phyloP scores from a whole-genome alignment of 2,113 vertebrate genomes.

The Sebastes schlegelii region DNA sequence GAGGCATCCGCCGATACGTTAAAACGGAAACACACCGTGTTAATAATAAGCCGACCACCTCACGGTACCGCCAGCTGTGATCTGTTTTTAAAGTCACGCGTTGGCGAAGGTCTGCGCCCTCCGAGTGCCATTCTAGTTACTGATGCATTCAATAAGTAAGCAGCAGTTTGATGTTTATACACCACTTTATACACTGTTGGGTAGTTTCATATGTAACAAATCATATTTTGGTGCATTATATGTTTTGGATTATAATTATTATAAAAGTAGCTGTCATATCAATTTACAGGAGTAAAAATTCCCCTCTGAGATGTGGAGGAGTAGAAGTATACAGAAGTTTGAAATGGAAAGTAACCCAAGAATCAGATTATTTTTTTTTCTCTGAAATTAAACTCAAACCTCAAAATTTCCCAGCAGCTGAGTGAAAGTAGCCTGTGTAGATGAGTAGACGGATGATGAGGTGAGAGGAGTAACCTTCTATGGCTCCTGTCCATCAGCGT shows the following conservation, averaged over 20 bases:
- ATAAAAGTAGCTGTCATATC: not conserved
- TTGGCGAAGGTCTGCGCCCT: too few species aligned
- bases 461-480: constrained; percentile 18
- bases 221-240: not conserved
- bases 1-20: too few species aligned
- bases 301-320: not conserved
- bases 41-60: too few species aligned
- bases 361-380: not conserved
- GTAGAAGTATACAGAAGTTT: not conserved
- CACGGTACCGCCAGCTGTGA: too few species aligned
- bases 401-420: not conserved
- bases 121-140: too few species aligned
- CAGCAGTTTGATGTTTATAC: too few species aligned
- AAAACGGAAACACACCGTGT: too few species aligned
- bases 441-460: not conserved
- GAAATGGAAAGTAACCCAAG: not conserved
- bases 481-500: constrained; percentile 64
- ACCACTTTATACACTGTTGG: too few species aligned
- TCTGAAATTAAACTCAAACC: not conserved
- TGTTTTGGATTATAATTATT: not conserved
- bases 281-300: not conserved
- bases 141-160: too few species aligned
- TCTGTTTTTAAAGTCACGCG: too few species aligned
- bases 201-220: not conserved
- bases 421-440: not conserved